Evolutionary conservation across 2,113 vertebrate species (phyloP).

Genomic region (Marmota flaviventris): DNA sequence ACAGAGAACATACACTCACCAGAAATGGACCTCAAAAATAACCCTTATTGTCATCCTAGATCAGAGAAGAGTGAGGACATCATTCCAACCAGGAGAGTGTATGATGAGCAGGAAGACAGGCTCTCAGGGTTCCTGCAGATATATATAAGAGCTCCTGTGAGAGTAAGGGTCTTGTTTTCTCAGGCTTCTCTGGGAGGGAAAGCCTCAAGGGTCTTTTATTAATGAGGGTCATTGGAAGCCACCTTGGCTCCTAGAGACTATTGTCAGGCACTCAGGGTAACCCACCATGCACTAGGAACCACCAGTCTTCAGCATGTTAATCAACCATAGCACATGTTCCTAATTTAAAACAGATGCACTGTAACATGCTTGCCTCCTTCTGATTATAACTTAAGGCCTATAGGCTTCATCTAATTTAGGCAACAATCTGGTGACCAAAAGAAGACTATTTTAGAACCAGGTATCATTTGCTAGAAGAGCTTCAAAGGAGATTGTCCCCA

Average conservation of each 20-base stretch:
- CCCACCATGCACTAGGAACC: not conserved
- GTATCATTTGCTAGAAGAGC: not conserved
- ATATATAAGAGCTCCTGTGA: not conserved
- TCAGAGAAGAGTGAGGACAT: not conserved
- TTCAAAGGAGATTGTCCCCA: not conserved
- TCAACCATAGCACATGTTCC: not conserved
- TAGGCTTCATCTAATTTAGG: not conserved
- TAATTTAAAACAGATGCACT: conserved; percentile 44
- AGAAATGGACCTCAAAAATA: not conserved
- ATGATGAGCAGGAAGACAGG: not conserved
- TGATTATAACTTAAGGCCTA: not conserved
- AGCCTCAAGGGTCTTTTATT: not conserved
- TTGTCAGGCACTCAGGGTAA: not conserved
- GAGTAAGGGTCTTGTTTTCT: not conserved
- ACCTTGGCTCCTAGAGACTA: not conserved
- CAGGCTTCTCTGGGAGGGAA: not conserved
- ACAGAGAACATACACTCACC: not conserved
- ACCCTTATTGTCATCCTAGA: not conserved
- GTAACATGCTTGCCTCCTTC: not conserved
- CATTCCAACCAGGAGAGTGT: not conserved
- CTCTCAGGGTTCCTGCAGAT: not conserved
- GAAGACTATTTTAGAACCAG: not conserved
- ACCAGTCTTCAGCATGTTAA: not conserved
- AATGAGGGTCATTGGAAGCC: not conserved
- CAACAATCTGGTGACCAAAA: not conserved